Base-by-base conservation (phyloP, 2,888 invertebrate genomes). In the Tigriopus californicus region DNA sequence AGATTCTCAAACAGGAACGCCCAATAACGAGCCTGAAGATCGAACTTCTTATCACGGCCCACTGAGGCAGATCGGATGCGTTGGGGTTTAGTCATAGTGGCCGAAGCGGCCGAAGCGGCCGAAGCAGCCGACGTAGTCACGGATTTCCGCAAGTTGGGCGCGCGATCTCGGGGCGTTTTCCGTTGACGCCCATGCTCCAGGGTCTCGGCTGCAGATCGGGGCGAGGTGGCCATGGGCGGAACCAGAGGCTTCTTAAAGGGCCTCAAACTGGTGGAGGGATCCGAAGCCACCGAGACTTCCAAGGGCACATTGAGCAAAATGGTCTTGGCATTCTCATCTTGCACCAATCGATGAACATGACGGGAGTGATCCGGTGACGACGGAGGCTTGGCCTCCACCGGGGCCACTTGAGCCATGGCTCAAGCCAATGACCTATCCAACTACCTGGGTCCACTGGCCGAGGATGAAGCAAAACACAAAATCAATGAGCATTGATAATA, bases 1-100 rank as follows among this genome's bases (percentile, higher is more conserved):
- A 97, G 74, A 71, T 92, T 94, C 41, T 92, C 92, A 72, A 95
- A 92, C 52, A 95, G 75, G 66, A 91, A 79, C 0, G 91, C 90
- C 97, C 95, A 97, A 70, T 95, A 92, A 44, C 92, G 11, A 1
- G 54, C 54, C 54, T 70, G 65, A 55, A 71, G 67, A 72, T 79
- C 79, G 61, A 85, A 84, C 65, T 82, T 80, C 71, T 86, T 87
- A 70, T 88, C 88, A 11, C 88, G 76, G 10, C 88, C 88, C 1
- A 87, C 86, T 1, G 87, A 87, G 8, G 86, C 87, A 15, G 86
- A 87, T 65, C 88, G 76, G 1, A 86, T 79, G 61, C 86, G 20
- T 33, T 8, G 33, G 33, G 33, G 3, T 33, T 33, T 33, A 33
- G 33, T 33, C 3, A 33, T n/a, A n/a, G n/a, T n/a, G 41, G 41